Base-by-base conservation (phyloP, 2,888 invertebrate genomes). In the Ptilodon capucinus region DNA sequence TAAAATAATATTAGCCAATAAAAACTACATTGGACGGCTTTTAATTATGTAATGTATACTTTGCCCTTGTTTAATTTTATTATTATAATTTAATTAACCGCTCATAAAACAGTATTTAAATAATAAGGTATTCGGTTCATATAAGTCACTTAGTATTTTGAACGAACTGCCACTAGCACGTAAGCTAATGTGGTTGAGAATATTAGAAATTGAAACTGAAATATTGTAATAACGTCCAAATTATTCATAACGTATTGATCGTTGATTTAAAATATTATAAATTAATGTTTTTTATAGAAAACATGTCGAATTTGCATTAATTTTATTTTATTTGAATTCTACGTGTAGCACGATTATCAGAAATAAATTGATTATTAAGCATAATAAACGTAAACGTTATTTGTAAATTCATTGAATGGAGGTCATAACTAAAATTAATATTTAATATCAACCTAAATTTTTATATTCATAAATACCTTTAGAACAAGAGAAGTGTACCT, bases 1-100 rank as follows among this genome's bases (percentile, higher is more conserved):
- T 53, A 42, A 57, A 46, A 47, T 51, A 57, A 57, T 63, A 62
- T 71, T 70, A 32, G 79, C 78, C 76, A 81, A 80, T 68, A 80
- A 79, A 79, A 73, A 76, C 80, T 84, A 82, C 73, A 59, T 68
- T 86, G 88, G 88, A 88, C 88, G 88, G 87, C 75, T 81, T 64
- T 60, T 68, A 75, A 68, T 77, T 76, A 68, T 77, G 70, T 76
- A 71, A 67, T 74, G 82, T 84, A 84, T 81, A 84, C 80, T 68
- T 76, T 76, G 75, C 68, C 68, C 62, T 76, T 76, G 64, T 71
- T 56, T 58, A 56, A 49, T 51, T 9, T 39, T 19, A 51, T 43
- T 59, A 48, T 41, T 16, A 11, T 16, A 41, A 28, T 11, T 13
- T n/a, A 28, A 16, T 17, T 14, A 30, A 30, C 16, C 8, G 9